A percentile compares a stretch with the other conserved stretches of the same genome.
Evolutionary conservation across 2,888 invertebrate species (phyloP).

Genomic region (Ophioninae sp.): DNA sequence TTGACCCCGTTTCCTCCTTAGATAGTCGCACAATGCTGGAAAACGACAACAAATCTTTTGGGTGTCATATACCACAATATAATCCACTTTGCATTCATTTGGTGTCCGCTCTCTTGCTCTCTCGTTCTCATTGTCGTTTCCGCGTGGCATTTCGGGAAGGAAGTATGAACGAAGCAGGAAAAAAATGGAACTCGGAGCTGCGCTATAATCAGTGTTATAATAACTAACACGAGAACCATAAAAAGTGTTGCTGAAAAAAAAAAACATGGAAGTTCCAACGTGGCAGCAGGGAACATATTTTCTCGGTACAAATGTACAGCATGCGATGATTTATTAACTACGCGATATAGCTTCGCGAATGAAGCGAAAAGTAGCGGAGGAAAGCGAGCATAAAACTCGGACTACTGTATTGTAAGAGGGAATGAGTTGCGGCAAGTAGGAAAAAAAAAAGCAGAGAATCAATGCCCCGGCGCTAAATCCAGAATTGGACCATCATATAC

Average conservation of each 20-base stretch:
- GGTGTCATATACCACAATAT: constrained; percentile 7
- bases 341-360: constrained; percentile 19
- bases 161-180: background rate
- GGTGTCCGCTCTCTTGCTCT: background rate
- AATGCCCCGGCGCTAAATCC: constrained; percentile 5
- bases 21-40: constrained; percentile 4
- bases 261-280: background rate
- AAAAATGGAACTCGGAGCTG: background rate
- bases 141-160: background rate
- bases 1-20: constrained; percentile 17
- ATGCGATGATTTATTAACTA: constrained; percentile 35
- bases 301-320: constrained; percentile 7
- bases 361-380: constrained; percentile 13
- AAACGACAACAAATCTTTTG: constrained; percentile 12
- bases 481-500: background rate
- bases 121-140: background rate
- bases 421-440: background rate
- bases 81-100: background rate
- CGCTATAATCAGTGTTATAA: constrained; percentile 18
- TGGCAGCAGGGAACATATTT: background rate
- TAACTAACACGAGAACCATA: constrained; percentile 23
- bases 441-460: constrained; percentile 14
- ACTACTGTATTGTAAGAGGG: constrained; percentile 16
- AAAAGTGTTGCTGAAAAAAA: background rate
- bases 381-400: constrained; percentile 32